A percentile compares a stretch with the other conserved stretches of the same genome.
Conservation (phyloP, 2,888 invertebrate species). For the Netelia virgata region DNA sequence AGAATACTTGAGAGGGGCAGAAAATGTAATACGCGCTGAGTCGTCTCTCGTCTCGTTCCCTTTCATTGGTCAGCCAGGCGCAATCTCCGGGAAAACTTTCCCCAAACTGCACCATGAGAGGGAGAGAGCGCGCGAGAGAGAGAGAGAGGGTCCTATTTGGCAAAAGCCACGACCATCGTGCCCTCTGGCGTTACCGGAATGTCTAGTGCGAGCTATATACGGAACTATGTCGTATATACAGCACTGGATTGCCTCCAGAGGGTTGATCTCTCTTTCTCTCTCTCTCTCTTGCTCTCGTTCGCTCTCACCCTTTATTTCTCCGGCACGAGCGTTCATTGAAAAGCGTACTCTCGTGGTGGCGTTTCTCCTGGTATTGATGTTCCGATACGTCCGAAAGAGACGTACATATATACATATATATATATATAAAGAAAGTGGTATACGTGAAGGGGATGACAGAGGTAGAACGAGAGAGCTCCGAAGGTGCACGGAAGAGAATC, state of each 20-base stretch:
- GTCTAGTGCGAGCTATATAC: neutral
- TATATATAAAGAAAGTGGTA: neutral
- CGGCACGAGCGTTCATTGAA: neutral
- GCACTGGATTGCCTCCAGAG: too few relatives aligned
- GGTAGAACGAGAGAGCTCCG: constrained; percentile 3
- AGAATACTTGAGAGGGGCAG: neutral
- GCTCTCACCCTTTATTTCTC: neutral
- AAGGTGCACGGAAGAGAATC: neutral
- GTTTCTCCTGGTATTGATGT: neutral
- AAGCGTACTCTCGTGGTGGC: neutral
- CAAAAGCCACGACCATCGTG: neutral
- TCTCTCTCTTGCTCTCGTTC: too few relatives aligned
- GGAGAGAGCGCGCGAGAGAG: neutral
- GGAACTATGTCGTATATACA: neutral
- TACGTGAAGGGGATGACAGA: constrained; percentile 7
- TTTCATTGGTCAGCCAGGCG: constrained; percentile 54
- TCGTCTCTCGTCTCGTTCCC: constrained; percentile 34
- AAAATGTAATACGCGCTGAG: constrained; percentile 3
- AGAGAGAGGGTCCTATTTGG: neutral
- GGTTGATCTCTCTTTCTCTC: too few relatives aligned
- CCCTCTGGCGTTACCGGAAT: neutral
- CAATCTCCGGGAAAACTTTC: constrained; percentile 51
- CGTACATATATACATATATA: neutral
- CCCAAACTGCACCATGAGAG: constrained; percentile 21
- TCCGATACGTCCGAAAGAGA: constrained; percentile 1